Conservation (phyloP, 2,888 invertebrate species). For the Cephus sareptanus region DNA sequence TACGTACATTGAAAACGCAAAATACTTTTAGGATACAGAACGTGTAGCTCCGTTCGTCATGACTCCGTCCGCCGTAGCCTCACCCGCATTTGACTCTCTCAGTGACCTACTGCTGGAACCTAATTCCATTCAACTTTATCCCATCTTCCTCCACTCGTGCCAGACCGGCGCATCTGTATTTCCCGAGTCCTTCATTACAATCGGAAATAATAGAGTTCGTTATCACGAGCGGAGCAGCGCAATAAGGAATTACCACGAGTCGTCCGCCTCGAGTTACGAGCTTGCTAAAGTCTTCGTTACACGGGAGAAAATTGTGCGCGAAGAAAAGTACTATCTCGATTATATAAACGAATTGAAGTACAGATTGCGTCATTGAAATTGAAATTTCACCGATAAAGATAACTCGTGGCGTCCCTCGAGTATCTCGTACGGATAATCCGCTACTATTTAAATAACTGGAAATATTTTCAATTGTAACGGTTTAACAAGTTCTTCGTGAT, state of each 20-base stretch:
- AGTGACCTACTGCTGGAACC: background rate
- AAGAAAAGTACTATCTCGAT: background rate
- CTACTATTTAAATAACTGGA: too few relatives aligned
- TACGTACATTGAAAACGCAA: background rate
- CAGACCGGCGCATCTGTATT: slow-evolving; percentile 23
- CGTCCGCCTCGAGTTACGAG: background rate
- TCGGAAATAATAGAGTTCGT: slow-evolving; percentile 41
- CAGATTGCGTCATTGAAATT: background rate
- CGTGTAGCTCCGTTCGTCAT: background rate
- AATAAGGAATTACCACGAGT: slow-evolving; percentile 31
- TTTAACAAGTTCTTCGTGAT: too few relatives aligned
- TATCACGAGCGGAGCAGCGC: slow-evolving; percentile 31
- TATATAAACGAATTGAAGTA: background rate
- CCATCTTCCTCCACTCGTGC: slow-evolving; percentile 21
- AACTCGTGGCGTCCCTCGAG: background rate
- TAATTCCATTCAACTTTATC: slow-evolving; percentile 8
- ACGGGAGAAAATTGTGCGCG: background rate
- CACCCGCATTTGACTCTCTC: background rate
- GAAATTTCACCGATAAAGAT: background rate
- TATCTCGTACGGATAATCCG: too few relatives aligned
- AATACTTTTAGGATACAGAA: background rate
- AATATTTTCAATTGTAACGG: too few relatives aligned
- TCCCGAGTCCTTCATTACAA: background rate
- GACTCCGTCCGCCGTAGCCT: background rate
- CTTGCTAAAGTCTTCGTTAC: background rate